phyloP scores from a whole-genome alignment of 2,888 invertebrate genomes.

The Eristalis tenax region DNA sequence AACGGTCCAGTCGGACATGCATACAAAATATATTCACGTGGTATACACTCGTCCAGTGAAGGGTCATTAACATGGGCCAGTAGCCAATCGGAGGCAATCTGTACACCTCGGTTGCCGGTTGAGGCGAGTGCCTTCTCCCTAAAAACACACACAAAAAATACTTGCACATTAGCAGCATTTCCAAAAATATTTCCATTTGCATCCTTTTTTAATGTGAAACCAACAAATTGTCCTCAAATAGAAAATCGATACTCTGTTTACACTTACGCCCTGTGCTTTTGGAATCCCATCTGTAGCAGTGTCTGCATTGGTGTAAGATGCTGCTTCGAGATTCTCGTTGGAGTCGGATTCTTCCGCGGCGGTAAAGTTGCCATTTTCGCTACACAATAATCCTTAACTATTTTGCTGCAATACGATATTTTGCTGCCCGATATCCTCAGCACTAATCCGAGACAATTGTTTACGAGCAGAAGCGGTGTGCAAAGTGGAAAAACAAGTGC shows the following conservation, averaged over 20 bases:
- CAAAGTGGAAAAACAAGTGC: slow-evolving; percentile 68
- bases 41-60: slow-evolving; percentile 88
- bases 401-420: background rate
- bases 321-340: slow-evolving; percentile 88
- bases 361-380: slow-evolving; percentile 87
- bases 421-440: background rate
- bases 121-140: slow-evolving; percentile 95
- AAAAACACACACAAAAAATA: slow-evolving; percentile 73
- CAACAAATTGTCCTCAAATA: slow-evolving; percentile 27
- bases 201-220: background rate
- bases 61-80: slow-evolving; percentile 94
- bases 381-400: background rate
- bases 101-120: slow-evolving; percentile 93
- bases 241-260: slow-evolving; percentile 67
- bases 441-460: slow-evolving; percentile 25
- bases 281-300: slow-evolving; percentile 93
- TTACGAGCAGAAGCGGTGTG: slow-evolving; percentile 49
- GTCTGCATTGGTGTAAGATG: slow-evolving; percentile 90
- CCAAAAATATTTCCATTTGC: background rate
- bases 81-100: slow-evolving; percentile 95
- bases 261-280: slow-evolving; percentile 93
- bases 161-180: background rate
- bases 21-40: slow-evolving; percentile 93
- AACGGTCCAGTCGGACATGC: slow-evolving; percentile 89
- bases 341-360: slow-evolving; percentile 88